These are phyloP conservation scores for Damaliscus lunatus DNA, from an alignment of 2,113 vertebrate species.

Conservation along the genomic window DNA sequence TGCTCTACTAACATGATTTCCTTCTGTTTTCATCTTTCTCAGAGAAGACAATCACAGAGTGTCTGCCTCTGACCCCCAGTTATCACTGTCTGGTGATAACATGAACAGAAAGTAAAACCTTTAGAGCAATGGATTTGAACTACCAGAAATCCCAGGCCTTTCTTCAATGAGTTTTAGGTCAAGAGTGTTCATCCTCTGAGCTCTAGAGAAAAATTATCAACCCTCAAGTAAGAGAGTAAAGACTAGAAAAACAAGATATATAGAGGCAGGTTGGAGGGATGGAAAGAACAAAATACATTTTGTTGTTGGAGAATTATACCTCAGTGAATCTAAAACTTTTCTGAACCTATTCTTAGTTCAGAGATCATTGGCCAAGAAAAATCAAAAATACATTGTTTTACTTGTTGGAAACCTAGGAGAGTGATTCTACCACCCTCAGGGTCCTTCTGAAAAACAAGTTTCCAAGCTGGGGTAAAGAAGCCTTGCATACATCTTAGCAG, in stretches of 20 bases:
- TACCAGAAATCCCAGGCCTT: not conserved
- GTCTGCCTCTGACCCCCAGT: not conserved
- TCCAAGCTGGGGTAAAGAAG: not conserved
- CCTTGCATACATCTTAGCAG: not conserved
- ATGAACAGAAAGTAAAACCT: not conserved
- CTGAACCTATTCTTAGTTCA: constrained; percentile 21
- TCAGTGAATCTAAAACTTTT: constrained; percentile 32
- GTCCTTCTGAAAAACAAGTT: not conserved
- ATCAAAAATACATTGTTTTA: not conserved
- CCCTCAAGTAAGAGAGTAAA: constrained; percentile 11
- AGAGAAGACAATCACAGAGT: not conserved
- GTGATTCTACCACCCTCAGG: not conserved
- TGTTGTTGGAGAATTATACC: constrained; percentile 38
- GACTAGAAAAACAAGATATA: constrained; percentile 1
- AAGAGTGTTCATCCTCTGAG: constrained; percentile 22
- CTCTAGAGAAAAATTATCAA: constrained; percentile 49
- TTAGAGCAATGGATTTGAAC: constrained; percentile 43
- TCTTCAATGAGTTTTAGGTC: constrained; percentile 46
- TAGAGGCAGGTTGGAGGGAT: not conserved
- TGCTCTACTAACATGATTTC: not conserved
- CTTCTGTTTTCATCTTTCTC: constrained; percentile 11
- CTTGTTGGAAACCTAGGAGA: not conserved
- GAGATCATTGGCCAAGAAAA: constrained; percentile 41
- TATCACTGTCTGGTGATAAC: not conserved
- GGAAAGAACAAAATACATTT: constrained; percentile 22